phyloP scores from a whole-genome alignment of 2,113 vertebrate species.

The Pelusios castaneus region DNA sequence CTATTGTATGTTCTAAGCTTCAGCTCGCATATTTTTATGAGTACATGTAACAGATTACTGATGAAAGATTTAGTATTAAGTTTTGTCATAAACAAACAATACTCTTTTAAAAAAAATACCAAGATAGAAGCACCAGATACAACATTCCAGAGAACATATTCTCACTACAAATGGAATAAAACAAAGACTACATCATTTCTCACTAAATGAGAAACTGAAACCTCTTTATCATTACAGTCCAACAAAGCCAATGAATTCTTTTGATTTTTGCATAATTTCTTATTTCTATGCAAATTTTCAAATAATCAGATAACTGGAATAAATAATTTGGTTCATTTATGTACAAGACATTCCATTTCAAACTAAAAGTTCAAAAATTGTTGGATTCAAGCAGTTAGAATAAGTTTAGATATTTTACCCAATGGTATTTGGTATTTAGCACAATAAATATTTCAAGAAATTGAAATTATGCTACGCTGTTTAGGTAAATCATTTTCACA shows the following conservation, averaged over 20 bases:
- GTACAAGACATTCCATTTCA: not conserved
- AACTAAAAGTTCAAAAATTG: not conserved
- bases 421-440: not conserved
- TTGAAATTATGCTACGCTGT: not conserved
- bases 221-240: not conserved
- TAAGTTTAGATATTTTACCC: not conserved
- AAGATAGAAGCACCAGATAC: not conserved
- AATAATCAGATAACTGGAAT: not conserved
- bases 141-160: not conserved
- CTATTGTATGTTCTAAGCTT: not conserved
- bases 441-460: not conserved
- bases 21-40: not conserved
- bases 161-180: not conserved
- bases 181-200: not conserved
- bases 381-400: not conserved
- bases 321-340: not conserved
- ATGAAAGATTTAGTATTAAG: not conserved
- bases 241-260: not conserved
- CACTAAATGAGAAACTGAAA: not conserved
- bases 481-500: not conserved
- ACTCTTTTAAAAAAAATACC: not conserved
- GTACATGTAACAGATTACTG: not conserved
- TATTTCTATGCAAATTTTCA: constrained; percentile 4
- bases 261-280: not conserved
- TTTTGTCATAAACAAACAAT: not conserved